A percentile compares a stretch with the other conserved stretches of the same genome.
Conservation (phyloP, 1,140 invertebrate species). For the Cyphomyrmex costatus region DNA sequence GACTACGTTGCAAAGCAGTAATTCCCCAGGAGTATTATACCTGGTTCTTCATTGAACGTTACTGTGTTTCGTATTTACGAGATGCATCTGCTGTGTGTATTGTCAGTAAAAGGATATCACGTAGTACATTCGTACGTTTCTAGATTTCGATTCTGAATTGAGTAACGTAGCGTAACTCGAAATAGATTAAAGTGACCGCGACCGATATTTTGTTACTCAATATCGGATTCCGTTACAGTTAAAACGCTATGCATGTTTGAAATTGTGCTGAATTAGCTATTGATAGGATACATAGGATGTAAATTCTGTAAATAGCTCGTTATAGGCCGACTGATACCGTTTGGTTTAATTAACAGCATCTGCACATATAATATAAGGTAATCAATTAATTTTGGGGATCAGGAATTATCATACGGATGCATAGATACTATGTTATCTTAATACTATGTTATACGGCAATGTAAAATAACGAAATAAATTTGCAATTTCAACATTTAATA, state of each 20-base stretch:
- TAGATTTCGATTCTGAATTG: constrained; percentile 16
- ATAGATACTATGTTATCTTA: background rate
- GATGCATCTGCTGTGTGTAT: background rate
- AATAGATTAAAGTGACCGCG: constrained; percentile 56
- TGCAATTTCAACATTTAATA: background rate
- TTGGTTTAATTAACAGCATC: constrained; percentile 36
- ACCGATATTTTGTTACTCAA: constrained; percentile 46
- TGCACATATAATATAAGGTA: background rate
- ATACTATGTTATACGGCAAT: background rate
- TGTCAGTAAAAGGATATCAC: background rate
- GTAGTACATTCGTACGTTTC: constrained; percentile 13
- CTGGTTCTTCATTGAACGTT: constrained; percentile 2
- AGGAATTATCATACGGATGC: background rate
- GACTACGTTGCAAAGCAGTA: constrained; percentile 28
- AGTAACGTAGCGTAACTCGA: background rate
- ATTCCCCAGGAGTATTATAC: constrained; percentile 19
- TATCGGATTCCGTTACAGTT: constrained; percentile 22
- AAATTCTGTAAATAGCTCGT: constrained; percentile 50
- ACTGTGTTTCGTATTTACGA: background rate
- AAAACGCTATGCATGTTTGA: constrained; percentile 21
- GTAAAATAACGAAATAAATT: background rate
- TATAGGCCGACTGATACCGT: background rate
- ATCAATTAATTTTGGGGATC: constrained; percentile 4
- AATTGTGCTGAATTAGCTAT: constrained; percentile 60
- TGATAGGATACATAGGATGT: background rate